Base-by-base conservation (phyloP, 2,113 vertebrate genomes). In the Thomomys bottae region DNA sequence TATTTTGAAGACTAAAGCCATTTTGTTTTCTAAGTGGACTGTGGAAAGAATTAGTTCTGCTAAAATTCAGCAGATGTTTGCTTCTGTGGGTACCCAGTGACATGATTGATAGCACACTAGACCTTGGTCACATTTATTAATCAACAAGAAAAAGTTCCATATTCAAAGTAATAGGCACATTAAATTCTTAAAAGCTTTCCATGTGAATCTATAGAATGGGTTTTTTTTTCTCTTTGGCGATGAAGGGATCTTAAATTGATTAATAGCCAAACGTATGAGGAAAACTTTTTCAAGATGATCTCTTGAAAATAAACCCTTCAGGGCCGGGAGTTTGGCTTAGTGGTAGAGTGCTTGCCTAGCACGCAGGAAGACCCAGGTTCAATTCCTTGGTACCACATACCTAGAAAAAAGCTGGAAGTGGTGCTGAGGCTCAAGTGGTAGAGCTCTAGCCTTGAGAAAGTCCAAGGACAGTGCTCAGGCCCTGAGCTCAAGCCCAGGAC, bases 261-360 rank as follows among this genome's bases (percentile, higher is more conserved):
- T 84, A 94, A 36, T 54, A 90, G n/a, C 49, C 36, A 82, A 84
- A 76, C 15, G 79, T 82, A 32, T 84, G n/a, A 14, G 49, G 18
- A 87, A 92, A 80, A 85, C 63, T 90, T 95, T 84, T 72, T 72
- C 28, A 42, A 87, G 54, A 26, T 34, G 80, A 5, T 88, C 57
- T 87, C 36, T 89, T 77, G 40, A 89, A 93, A 91, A 80, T 90
- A 94, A 94, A 34, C 20, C 42, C 71, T 79, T 91, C 68, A 84
- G n/a, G n/a, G n/a, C n/a, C n/a, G n/a, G n/a, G n/a, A n/a, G n/a
- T n/a, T n/a, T n/a, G n/a, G n/a, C n/a, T n/a, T n/a, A n/a, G n/a
- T n/a, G n/a, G n/a, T n/a, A n/a, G n/a, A n/a, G n/a, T n/a, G n/a
- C n/a, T n/a, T n/a, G n/a, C n/a, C n/a, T n/a, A n/a, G n/a, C n/a